Conservation (phyloP, 2,888 invertebrate genomes). For the Digitonthophagus gazella region DNA sequence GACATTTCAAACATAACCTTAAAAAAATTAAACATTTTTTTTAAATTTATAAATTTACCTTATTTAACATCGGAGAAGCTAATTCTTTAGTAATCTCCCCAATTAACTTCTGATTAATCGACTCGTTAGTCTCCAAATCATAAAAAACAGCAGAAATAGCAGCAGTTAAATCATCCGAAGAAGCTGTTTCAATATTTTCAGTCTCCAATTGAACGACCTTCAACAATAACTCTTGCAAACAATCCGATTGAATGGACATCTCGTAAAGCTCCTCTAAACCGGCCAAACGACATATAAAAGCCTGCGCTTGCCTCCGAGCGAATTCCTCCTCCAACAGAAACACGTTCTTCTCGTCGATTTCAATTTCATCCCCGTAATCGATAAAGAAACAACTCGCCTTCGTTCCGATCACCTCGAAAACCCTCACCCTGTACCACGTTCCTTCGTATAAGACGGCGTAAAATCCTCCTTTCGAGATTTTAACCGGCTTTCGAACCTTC, state of each 20-base stretch:
- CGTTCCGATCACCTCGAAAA: constrained; percentile 35
- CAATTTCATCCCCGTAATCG: constrained; percentile 71
- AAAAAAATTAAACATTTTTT: too few relatives aligned
- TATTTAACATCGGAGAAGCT: constrained; percentile 40
- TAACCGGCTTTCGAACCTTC: constrained; percentile 25
- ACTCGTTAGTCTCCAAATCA: constrained; percentile 38
- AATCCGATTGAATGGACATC: constrained; percentile 39
- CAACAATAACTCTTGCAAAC: constrained; percentile 55
- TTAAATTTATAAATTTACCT: constrained; percentile 28
- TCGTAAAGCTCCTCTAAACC: constrained; percentile 66
- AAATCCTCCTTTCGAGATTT: constrained; percentile 46
- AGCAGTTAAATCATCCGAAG: constrained; percentile 30
- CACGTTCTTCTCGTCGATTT: constrained; percentile 56
- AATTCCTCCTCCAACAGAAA: constrained; percentile 64
- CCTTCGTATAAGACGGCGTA: constrained; percentile 51
- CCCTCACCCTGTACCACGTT: constrained; percentile 53
- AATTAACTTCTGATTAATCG: constrained; percentile 43
- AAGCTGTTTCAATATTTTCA: constrained; percentile 42
- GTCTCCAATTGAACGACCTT: constrained; percentile 50
- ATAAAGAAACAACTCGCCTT: constrained; percentile 62
- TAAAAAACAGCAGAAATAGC: constrained; percentile 44
- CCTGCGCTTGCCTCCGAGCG: constrained; percentile 67
- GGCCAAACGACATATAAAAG: constrained; percentile 66
- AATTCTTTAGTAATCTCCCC: constrained; percentile 42
- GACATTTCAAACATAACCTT: too few relatives aligned